Evolutionary conservation across 1,140 invertebrate genomes (phyloP), one percentile per base, ranked within the genome.

Genomic region (Portunus trituberculatus): DNA sequence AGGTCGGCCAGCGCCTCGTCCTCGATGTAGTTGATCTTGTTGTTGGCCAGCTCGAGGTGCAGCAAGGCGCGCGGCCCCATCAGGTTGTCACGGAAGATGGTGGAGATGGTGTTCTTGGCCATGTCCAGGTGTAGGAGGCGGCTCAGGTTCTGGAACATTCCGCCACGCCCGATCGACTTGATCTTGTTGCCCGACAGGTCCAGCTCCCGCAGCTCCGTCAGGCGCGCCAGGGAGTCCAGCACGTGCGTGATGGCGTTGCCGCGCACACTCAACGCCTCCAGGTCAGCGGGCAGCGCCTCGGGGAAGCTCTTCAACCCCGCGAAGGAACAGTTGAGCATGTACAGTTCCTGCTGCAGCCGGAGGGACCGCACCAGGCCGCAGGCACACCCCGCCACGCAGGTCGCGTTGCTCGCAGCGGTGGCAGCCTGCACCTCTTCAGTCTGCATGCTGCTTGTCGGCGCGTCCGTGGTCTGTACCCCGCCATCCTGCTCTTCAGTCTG

Each of bases 121-220:
- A 97, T 84, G 91, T 97, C 96, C 4, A 97, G 83, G 4, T 94
- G 92, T 12, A 59, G 46, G 12, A 97, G 95, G 0, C 94, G 83
- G 3, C 93, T 94, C 20, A 97, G 90, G 90, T 96, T 96, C 28
- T 95, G 94, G 59, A 97, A 97, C 87, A 96, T 96, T 1, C 95
- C 93, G 7, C 96, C 96, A 29, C 96, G 83, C 6, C 96, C 96
- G 28, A 97, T 94, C 25, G 96, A 96, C 20, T 96, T 96, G 76
- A 97, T 96, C 89, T 96, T 96, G 93, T 97, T 97, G 31, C 93
- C 90, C 20, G 96, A 97, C 1, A 97, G 84, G 91, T 97, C 96
- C 14, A 97, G 94, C 29, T 96, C 95, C 20, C 92, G 83, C 4
- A 96, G 92, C 4, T 95, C 48, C 31, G 67, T 93, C 14, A 96